These are phyloP conservation scores for Trinectes maculatus DNA, from an alignment of 2,113 vertebrate species.

Conservation along the genomic window DNA sequence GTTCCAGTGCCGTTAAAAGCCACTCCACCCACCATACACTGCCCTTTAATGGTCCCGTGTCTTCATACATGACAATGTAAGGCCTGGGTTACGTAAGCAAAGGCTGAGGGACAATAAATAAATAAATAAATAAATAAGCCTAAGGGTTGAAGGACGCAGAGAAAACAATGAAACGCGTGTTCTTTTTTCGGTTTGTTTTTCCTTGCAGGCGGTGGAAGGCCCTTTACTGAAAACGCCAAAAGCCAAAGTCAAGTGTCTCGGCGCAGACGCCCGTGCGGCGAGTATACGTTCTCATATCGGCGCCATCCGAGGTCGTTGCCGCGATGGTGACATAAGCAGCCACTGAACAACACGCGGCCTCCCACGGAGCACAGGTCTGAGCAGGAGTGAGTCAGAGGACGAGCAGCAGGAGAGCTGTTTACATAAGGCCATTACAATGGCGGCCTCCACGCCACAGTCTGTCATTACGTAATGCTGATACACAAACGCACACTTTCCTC, in stretches of 20 bases:
- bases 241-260: no score
- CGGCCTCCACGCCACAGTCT: conserved; percentile 28
- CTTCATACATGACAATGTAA: conserved; percentile 18
- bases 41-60: conserved; percentile 4
- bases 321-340: conserved; percentile 44
- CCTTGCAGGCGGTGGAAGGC: not conserved
- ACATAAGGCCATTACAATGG: conserved; percentile 54
- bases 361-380: conserved; percentile 59
- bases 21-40: conserved; percentile 32
- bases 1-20: conserved; percentile 6
- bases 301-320: conserved; percentile 16
- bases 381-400: conserved; percentile 60
- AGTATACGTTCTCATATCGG: not conserved
- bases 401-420: conserved; percentile 63
- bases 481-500: conserved; percentile 13
- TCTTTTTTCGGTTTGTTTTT: conserved; percentile 9
- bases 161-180: not conserved
- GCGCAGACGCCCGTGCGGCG: not conserved
- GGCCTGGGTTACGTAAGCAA: conserved; percentile 18
- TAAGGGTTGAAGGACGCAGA: not conserved
- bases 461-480: conserved; percentile 57
- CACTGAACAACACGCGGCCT: conserved; percentile 24
- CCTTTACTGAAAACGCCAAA: no score
- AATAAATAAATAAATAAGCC: no score
- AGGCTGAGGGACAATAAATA: conserved; percentile 10